phyloP scores from a whole-genome alignment of 1,140 invertebrate genomes.

The Aporrectodea caliginosa region DNA sequence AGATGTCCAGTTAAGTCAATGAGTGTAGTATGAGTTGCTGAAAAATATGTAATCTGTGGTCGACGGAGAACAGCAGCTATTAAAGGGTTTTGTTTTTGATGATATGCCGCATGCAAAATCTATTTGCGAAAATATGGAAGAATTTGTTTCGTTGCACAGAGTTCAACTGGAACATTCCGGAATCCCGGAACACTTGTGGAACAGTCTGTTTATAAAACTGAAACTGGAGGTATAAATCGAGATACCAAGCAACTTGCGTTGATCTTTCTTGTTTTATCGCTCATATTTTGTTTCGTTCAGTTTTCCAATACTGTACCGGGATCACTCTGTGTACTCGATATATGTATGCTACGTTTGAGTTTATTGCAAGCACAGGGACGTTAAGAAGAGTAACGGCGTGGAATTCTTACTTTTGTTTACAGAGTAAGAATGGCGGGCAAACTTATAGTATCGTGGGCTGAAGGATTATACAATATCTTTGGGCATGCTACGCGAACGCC shows the following conservation, averaged over 20 bases:
- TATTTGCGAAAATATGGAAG: neutral
- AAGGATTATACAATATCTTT: too few relatives aligned
- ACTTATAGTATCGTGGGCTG: too few relatives aligned
- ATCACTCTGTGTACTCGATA: too few relatives aligned
- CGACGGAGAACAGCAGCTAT: too few relatives aligned
- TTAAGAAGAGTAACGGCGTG: neutral
- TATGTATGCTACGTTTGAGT: neutral
- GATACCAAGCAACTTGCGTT: neutral
- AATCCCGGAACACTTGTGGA: neutral
- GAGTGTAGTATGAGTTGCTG: too few relatives aligned
- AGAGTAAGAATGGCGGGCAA: too few relatives aligned
- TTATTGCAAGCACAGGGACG: neutral
- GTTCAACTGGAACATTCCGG: neutral
- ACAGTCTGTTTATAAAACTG: neutral
- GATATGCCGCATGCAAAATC: neutral
- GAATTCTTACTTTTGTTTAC: neutral
- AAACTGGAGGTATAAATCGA: conserved; percentile 2
- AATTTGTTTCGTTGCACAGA: neutral
- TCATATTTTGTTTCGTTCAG: neutral
- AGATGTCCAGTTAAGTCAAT: too few relatives aligned
- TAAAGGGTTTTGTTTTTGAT: too few relatives aligned
- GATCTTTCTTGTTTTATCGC: neutral
- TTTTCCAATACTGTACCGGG: neutral
- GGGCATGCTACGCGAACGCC: too few relatives aligned
- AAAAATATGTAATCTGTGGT: too few relatives aligned